A percentile compares a stretch with the other conserved stretches of the same genome.
Evolutionary conservation across 2,113 vertebrate species (phyloP).

Genomic region (Pseudonaja textilis): DNA sequence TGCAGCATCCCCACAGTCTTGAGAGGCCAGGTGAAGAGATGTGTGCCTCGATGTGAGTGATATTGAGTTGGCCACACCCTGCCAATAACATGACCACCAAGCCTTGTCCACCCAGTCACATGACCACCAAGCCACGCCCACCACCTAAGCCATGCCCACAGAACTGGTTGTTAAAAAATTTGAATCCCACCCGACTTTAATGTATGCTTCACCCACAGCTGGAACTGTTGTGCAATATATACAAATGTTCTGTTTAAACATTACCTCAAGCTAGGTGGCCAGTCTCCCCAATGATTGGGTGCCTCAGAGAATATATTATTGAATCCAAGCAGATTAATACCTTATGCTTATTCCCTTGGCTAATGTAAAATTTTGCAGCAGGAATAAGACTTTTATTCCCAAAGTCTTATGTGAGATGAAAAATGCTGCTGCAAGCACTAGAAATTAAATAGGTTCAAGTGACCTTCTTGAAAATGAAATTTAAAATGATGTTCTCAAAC

Average conservation of each 20-base stretch:
- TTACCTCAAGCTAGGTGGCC: constrained; percentile 54
- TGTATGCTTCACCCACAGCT: constrained; percentile 56
- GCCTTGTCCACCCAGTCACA: too few relatives aligned
- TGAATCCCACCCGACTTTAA: constrained; percentile 13
- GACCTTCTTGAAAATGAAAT: constrained; percentile 31
- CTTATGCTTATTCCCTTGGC: constrained; percentile 56
- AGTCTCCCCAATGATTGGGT: constrained; percentile 49
- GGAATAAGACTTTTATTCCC: constrained; percentile 45
- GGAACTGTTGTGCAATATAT: constrained; percentile 44
- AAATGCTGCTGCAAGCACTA: constrained; percentile 42
- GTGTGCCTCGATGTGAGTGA: too few relatives aligned
- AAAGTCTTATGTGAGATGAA: constrained; percentile 43
- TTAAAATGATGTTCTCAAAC: constrained; percentile 32
- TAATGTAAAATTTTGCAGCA: constrained; percentile 55
- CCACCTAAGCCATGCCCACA: too few relatives aligned
- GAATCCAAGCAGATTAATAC: constrained; percentile 60
- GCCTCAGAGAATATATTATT: constrained; percentile 56
- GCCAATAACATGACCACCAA: too few relatives aligned
- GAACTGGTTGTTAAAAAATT: too few relatives aligned
- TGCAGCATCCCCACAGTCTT: too few relatives aligned
- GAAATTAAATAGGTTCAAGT: constrained; percentile 38
- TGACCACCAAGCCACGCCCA: too few relatives aligned
- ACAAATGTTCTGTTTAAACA: constrained; percentile 62
- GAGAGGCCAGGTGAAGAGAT: too few relatives aligned
- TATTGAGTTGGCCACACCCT: too few relatives aligned